Evolutionary conservation across 2,888 invertebrate genomes (phyloP), one percentile per base, ranked within the genome.

Genomic region (Drosophila phalerata): DNA sequence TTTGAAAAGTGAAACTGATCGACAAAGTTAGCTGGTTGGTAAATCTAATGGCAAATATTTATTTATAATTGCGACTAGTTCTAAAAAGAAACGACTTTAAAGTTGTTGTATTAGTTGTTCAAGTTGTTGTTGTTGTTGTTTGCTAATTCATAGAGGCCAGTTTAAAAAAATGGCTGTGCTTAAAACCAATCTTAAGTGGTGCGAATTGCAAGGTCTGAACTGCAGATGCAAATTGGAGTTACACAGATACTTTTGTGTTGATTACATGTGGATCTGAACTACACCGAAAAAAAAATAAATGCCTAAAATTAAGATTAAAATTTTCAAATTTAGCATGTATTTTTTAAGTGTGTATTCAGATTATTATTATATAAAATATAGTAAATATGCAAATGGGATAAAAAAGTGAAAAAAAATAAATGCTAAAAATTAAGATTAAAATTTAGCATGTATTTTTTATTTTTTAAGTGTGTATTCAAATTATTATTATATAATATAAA

Each of bases 1-100:
- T 30, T 67, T 61, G 73, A 80, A 80, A 81, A 81, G 81, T 81
- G 84, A 81, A 81, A 81, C 84, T 83, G 84, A 64, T 74, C 77
- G 65, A 70, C 62, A 42, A 32, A 37, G 42, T 34, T 28, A 3
- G 30, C 40, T 34, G 32, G 60, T 58, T 64, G 30, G 53, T 48
- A 64, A 74, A 77, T 65, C 62, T 64, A 73, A 64, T 69, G 63
- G 51, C 62, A 58, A 63, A 60, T 37, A 62, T 49, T 48, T 61
- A 61, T 51, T 56, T 57, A 55, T 77, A 69, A 64, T 64, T 62
- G 62, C 51, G 40, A 77, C 57, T 58, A 40, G 73, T 72, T 68
- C 52, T 51, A n/a, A 49, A 49, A 25, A 43, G 38, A 37, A 52
- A 37, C 34, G 38, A 52, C n/a, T 38, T 6, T 1, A 13, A 17